A percentile compares a stretch with the other conserved stretches of the same genome.
These are phyloP conservation scores for Lepus townsendii DNA, from an alignment of 2,797 vertebrate species.

Conservation along the genomic window DNA sequence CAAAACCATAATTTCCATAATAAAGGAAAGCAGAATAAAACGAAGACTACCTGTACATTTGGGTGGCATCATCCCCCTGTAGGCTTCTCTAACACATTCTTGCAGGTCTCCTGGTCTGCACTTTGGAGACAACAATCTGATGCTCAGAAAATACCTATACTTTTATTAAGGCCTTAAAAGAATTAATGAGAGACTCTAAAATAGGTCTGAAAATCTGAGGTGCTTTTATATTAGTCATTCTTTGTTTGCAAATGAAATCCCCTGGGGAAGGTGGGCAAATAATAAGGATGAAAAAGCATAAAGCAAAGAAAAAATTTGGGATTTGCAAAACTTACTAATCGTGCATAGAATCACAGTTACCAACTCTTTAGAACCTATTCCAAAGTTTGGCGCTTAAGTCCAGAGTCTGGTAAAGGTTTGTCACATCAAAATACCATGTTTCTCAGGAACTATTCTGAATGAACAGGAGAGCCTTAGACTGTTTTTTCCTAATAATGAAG, in stretches of 20 bases:
- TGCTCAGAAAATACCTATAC: neutral
- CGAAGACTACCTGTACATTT: neutral
- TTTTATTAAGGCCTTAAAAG: neutral
- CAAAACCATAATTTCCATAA: no score
- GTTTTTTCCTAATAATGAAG: neutral
- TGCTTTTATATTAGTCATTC: neutral
- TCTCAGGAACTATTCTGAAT: neutral
- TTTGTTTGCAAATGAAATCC: constrained; percentile 6
- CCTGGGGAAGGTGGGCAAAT: neutral
- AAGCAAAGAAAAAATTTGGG: neutral
- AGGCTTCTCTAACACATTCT: neutral
- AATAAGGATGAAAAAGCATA: neutral
- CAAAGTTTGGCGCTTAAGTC: neutral
- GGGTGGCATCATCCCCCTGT: neutral
- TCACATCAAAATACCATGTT: neutral
- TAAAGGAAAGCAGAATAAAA: no score
- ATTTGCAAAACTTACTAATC: rapidly evolving
- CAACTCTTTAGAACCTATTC: neutral
- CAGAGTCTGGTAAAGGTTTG: neutral
- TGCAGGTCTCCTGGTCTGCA: neutral
- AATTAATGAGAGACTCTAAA: neutral
- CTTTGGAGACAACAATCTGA: neutral
- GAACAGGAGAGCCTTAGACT: neutral
- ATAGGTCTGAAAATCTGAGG: neutral
- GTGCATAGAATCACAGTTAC: rapidly evolving